Base-by-base conservation (phyloP, 2,113 vertebrate species). In the Chelonoidis abingdonii region DNA sequence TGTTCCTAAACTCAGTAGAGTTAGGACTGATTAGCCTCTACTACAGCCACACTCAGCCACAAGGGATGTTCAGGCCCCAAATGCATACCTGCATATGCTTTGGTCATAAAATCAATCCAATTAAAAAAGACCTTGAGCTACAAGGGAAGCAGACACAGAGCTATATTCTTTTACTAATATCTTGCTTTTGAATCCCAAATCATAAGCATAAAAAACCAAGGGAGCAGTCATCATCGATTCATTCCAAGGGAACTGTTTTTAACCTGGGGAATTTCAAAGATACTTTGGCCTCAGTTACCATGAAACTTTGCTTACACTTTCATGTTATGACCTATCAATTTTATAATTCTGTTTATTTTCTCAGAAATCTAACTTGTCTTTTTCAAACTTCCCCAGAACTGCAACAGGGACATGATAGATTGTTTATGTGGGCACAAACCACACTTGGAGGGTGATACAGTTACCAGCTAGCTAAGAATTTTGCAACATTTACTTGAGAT, bases 401-500 rank as follows among this genome's bases (percentile, higher is more conserved):
- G 41, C 69, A 65, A 35, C 19, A 89, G 25, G 27, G 14, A 4
- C 88, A 35, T 24, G 52, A 4, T 4, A 72, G 27, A 7, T 65
- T 93, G 4, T 11, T 16, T 90, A 88, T 62, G 1, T 72, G 25
- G 21, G 35, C 75, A 52, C 8, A 29, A n/a, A 72, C 19, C n/a
- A 80, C 35, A 25, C 89, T 11, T 3, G 5, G 82, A 49, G 19
- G 87, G 54, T 49, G 10, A 1, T 19, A 80, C 80, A 93, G 47
- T 84, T 57, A 69, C 80, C 54, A 56, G 41, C 47, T 49, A 93
- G 8, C 75, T 76, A 84, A 89, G 27, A 89, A 62, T 69, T 54
- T 91, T 90, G 88, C 90, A 86, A 90, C 31, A 49, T 35, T 93
- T 83, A 59, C 24, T 52, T 80, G 69, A 97, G 89, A 38, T 49